Percentiles rank a stretch among this genome's conserved stretches.
These are phyloP conservation scores for Rhizomys pruinosus DNA, from an alignment of 2,113 vertebrate genomes.

Conservation along the genomic window DNA sequence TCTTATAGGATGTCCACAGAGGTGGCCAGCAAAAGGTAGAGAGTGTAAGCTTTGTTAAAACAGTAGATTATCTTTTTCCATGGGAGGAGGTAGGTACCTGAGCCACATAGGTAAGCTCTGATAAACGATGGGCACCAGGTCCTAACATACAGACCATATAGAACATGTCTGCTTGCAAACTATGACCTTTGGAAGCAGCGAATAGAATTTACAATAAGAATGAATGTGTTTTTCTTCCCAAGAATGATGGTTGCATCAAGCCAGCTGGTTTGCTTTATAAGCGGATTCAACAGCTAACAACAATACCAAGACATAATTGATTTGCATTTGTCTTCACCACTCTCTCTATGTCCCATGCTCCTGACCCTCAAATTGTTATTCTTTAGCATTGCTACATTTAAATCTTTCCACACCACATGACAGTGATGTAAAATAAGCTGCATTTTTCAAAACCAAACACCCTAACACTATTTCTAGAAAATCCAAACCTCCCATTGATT, in stretches of 20 bases:
- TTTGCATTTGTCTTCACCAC: conserved; percentile 73
- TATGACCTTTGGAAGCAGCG: conserved; percentile 65
- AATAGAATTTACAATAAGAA: conserved; percentile 58
- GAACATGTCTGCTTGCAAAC: conserved; percentile 45
- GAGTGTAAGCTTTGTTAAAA: conserved; percentile 36
- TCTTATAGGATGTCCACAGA: conserved; percentile 84
- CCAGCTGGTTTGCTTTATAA: conserved; percentile 71
- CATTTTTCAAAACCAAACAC: conserved; percentile 82
- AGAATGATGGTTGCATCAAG: conserved; percentile 27
- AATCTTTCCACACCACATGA: conserved; percentile 86
- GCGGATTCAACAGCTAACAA: conserved; percentile 75
- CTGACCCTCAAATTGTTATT: conserved; percentile 66
- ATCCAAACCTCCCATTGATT: conserved; percentile 99
- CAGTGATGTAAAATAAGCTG: conserved; percentile 86
- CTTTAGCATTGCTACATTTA: conserved; percentile 85
- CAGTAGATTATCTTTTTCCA: conserved; percentile 40
- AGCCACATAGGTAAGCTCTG: conserved; percentile 16
- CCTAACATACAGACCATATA: conserved; percentile 17
- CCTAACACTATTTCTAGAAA: conserved; percentile 92
- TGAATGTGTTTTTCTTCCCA: conserved; percentile 57
- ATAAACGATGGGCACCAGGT: conserved; percentile 61
- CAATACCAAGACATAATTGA: conserved; percentile 76
- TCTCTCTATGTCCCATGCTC: conserved; percentile 51
- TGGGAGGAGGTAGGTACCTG: not conserved
- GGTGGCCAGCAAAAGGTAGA: conserved; percentile 28